phyloP scores from a whole-genome alignment of 2,888 invertebrate species.

The Synanthedon andrenaeformis region DNA sequence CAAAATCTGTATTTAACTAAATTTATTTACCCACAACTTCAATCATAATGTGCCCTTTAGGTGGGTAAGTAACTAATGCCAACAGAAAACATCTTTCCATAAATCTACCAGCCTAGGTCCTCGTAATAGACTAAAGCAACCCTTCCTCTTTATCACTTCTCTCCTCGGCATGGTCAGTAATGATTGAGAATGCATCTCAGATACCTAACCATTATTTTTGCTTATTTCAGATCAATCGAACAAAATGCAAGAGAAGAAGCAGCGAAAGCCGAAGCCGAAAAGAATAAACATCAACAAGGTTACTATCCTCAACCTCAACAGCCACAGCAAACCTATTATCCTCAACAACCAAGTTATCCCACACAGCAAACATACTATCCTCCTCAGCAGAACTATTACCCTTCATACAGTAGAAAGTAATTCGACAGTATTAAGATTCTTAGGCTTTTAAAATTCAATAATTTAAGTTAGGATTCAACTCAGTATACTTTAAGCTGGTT shows the following conservation, averaged over 20 bases:
- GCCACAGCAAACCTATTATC: conserved; percentile 13
- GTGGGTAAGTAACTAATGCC: too few species aligned
- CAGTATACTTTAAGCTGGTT: not conserved
- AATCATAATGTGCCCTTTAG: too few species aligned
- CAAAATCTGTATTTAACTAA: too few species aligned
- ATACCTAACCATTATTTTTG: too few species aligned
- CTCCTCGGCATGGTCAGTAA: too few species aligned
- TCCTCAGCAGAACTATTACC: conserved; percentile 12
- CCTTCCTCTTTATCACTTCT: too few species aligned
- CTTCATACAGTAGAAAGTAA: conserved; percentile 1
- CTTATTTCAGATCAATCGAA: conserved; percentile 32
- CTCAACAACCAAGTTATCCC: conserved; percentile 10
- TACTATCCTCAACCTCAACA: conserved; percentile 10
- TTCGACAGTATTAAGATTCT: not conserved
- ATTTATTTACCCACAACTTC: too few species aligned
- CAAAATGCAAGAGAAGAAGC: conserved; percentile 42
- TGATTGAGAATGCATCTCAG: too few species aligned
- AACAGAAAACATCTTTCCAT: too few species aligned
- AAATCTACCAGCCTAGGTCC: too few species aligned
- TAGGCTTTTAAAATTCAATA: too few species aligned
- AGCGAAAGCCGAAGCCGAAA: conserved; percentile 32
- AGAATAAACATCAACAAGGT: conserved; percentile 26
- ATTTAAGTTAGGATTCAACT: not conserved
- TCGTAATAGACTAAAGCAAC: too few species aligned
- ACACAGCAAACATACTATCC: conserved; percentile 15